Conservation (phyloP, 2,797 vertebrate species). For the Lacerta viridis region DNA sequence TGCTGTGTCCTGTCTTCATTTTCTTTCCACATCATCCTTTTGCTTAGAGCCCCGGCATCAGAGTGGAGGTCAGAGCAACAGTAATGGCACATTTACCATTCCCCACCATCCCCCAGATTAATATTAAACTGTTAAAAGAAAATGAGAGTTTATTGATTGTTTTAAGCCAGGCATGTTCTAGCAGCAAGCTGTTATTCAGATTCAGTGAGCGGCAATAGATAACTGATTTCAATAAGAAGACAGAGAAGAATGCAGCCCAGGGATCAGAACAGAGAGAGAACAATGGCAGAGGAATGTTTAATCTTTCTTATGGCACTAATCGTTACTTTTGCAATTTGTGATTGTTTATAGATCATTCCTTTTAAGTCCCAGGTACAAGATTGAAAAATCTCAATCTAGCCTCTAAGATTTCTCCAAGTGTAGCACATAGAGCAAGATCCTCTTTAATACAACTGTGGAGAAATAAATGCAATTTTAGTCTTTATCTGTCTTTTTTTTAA, state of each 20-base stretch:
- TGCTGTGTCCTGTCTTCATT: slow-evolving; percentile 90
- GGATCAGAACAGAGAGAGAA: slow-evolving; percentile 83
- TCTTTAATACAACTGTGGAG: slow-evolving; percentile 70
- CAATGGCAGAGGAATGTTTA: slow-evolving; percentile 88
- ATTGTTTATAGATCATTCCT: slow-evolving; percentile 89
- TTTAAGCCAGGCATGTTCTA: slow-evolving; percentile 90
- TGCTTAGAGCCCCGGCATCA: slow-evolving; percentile 82
- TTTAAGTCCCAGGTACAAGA: slow-evolving; percentile 84
- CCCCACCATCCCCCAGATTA: slow-evolving; percentile 88
- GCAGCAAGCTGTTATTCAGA: slow-evolving; percentile 89
- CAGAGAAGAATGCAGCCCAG: slow-evolving; percentile 83
- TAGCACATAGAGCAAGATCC: slow-evolving; percentile 57
- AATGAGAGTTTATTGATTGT: slow-evolving; percentile 95
- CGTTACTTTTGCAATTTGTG: slow-evolving; percentile 88
- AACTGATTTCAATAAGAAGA: slow-evolving; percentile 91
- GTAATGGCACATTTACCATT: slow-evolving; percentile 87
- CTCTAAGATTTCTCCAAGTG: slow-evolving; percentile 79
- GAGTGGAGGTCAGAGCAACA: slow-evolving; percentile 83
- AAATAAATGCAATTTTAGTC: slow-evolving; percentile 77
- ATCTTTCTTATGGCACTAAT: slow-evolving; percentile 90
- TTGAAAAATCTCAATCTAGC: slow-evolving; percentile 85
- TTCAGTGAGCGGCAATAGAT: slow-evolving; percentile 87
- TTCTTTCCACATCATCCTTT: slow-evolving; percentile 85
- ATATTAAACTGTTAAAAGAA: slow-evolving; percentile 94
- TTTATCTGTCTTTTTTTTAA: slow-evolving; percentile 70